Evolutionary conservation across 2,888 invertebrate species (phyloP).

Genomic region (Trissolcus japonicus): DNA sequence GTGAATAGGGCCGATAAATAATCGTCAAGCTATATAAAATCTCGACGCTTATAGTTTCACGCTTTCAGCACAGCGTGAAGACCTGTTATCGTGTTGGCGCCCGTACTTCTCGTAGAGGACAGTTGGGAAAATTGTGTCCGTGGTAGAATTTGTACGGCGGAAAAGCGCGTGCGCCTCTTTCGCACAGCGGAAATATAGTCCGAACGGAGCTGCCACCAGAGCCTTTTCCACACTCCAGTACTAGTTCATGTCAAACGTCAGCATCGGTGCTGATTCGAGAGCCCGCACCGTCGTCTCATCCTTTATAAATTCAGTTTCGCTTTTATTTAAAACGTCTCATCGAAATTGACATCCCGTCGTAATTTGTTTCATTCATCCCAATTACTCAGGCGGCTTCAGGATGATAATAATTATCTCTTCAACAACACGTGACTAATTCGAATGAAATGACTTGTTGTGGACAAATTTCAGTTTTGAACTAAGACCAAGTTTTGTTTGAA

Average conservation of each 20-base stretch:
- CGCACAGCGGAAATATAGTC: slow-evolving; percentile 63
- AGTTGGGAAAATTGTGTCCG: slow-evolving; percentile 45
- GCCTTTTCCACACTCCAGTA: slow-evolving; percentile 63
- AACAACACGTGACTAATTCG: no score
- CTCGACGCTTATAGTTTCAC: background rate
- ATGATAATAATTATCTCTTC: no score
- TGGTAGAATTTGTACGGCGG: slow-evolving; percentile 54
- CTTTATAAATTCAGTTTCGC: no score
- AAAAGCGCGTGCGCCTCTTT: slow-evolving; percentile 64
- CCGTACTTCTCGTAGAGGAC: slow-evolving; percentile 39
- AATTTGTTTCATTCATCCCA: no score
- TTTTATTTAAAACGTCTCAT: no score
- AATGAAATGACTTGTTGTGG: no score
- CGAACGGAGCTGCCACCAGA: slow-evolving; percentile 70
- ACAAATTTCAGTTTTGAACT: no score
- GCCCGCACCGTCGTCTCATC: slow-evolving; percentile 30
- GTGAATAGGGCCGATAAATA: no score
- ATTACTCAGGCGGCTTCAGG: no score
- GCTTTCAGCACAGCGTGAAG: slow-evolving; percentile 12
- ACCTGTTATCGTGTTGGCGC: slow-evolving; percentile 34
- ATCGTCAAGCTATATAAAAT: background rate
- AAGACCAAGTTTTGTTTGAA: no score
- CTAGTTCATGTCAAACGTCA: slow-evolving; percentile 72
- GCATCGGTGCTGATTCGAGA: slow-evolving; percentile 71
- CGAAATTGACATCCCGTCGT: no score